Percentiles rank a stretch among this genome's conserved stretches.
phyloP scores from a whole-genome alignment of 2,888 invertebrate species.

The Alviniconcha strummeri region DNA sequence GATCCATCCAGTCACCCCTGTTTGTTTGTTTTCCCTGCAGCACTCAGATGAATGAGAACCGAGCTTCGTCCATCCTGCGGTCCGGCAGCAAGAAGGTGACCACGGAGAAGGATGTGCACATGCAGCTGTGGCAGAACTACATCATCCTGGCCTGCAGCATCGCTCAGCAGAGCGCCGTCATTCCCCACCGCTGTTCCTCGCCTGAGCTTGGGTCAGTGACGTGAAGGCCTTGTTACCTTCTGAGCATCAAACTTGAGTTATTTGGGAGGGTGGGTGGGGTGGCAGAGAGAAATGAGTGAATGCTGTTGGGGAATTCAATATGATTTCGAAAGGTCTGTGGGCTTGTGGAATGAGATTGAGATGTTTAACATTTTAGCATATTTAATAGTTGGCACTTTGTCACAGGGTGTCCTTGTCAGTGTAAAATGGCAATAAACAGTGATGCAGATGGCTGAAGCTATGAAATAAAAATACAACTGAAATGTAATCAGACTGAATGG shows the following conservation, averaged over 20 bases:
- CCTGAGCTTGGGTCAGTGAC: constrained; percentile 63
- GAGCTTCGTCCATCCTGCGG: constrained; percentile 90
- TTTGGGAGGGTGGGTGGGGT: too few relatives aligned
- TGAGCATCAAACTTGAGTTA: too few relatives aligned
- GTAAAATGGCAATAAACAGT: too few relatives aligned
- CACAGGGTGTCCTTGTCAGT: too few relatives aligned
- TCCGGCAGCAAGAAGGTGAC: constrained; percentile 84
- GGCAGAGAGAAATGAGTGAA: too few relatives aligned
- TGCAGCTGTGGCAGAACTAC: constrained; percentile 98
- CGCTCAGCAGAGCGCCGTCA: constrained; percentile 90
- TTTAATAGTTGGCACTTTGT: too few relatives aligned
- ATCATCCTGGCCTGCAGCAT: constrained; percentile 96
- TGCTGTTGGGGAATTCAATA: too few relatives aligned
- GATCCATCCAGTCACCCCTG: too few relatives aligned
- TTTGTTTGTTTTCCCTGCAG: constrained; percentile 42
- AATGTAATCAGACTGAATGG: too few relatives aligned
- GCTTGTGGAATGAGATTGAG: not conserved
- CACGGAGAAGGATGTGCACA: constrained; percentile 94
- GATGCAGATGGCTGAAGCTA: too few relatives aligned
- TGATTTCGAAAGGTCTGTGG: not conserved
- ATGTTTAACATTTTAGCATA: too few relatives aligned
- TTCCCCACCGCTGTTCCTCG: constrained; percentile 58
- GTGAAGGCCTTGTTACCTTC: not conserved
- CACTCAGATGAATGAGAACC: constrained; percentile 96
- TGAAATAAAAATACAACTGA: too few relatives aligned